A percentile compares a stretch with the other conserved stretches of the same genome.
These are phyloP conservation scores for Aphodius sticticus DNA, from an alignment of 2,888 invertebrate species.

Conservation along the genomic window DNA sequence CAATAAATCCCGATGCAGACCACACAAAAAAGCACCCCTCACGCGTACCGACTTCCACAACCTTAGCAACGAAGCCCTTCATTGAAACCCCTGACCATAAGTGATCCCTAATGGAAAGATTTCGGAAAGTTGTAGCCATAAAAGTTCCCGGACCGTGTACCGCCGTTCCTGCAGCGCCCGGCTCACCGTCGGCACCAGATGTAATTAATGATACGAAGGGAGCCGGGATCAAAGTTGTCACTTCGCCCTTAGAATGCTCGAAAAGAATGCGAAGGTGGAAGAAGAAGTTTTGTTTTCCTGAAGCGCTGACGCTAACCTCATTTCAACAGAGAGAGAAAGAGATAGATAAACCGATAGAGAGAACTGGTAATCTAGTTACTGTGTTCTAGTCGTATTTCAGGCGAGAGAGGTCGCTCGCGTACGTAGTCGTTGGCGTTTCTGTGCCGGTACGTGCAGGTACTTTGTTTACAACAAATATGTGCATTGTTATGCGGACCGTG, in stretches of 20 bases:
- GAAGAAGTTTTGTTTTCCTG: slow-evolving; percentile 20
- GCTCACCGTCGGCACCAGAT: neutral
- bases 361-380: slow-evolving; percentile 23
- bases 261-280: slow-evolving; percentile 14
- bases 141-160: neutral
- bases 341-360: neutral
- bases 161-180: neutral
- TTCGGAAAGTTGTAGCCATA: slow-evolving; percentile 10
- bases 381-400: slow-evolving; percentile 17
- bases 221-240: slow-evolving; percentile 22
- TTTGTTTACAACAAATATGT: slow-evolving; percentile 27
- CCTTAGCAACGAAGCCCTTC: neutral
- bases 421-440: neutral
- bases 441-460: slow-evolving; percentile 19
- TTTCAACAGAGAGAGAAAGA: neutral
- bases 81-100: slow-evolving; percentile 11
- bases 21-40: neutral
- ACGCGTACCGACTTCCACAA: neutral
- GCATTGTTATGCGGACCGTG: slow-evolving; percentile 22
- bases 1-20: neutral
- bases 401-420: neutral
- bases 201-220: slow-evolving; percentile 20
- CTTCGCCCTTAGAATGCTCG: slow-evolving; percentile 12
- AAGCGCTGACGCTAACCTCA: slow-evolving; percentile 19
- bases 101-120: slow-evolving; percentile 18